Evolutionary conservation across 2,888 invertebrate species (phyloP).

Genomic region (Polydrusus cervinus): DNA sequence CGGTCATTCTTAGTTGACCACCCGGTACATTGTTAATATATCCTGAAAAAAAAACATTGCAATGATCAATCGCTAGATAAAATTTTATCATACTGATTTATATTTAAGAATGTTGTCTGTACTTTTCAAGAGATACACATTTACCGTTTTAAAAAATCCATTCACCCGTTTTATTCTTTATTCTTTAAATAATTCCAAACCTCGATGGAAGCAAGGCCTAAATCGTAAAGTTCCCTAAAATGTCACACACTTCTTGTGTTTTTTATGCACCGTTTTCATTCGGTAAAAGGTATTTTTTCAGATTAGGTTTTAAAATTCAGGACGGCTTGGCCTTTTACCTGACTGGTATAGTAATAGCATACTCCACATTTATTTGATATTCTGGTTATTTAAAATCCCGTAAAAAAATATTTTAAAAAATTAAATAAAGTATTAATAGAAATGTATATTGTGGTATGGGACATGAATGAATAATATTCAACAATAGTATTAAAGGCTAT

Average conservation of each 20-base stretch:
- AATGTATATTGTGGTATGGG: no score
- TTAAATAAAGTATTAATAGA: no score
- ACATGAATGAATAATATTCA: no score
- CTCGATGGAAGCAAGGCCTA: neutral
- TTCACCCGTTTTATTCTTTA: neutral
- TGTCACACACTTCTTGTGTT: slow-evolving; percentile 2
- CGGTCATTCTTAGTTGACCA: no score
- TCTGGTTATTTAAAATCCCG: neutral
- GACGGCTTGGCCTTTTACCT: neutral
- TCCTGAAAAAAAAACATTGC: no score
- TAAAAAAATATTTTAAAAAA: no score
- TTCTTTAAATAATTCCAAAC: slow-evolving; percentile 13
- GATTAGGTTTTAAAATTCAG: slow-evolving; percentile 11
- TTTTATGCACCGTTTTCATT: slow-evolving; percentile 11
- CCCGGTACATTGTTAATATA: no score
- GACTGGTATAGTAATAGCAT: slow-evolving; percentile 2
- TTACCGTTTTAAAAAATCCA: neutral
- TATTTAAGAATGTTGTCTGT: no score
- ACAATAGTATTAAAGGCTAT: no score
- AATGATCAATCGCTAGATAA: no score
- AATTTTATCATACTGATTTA: no score
- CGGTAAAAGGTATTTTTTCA: slow-evolving; percentile 11
- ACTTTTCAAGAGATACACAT: neutral
- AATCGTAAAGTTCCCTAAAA: slow-evolving; percentile 2
- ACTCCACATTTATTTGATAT: neutral